Percentiles rank a stretch among this genome's conserved stretches.
phyloP scores from a whole-genome alignment of 2,888 invertebrate genomes.

The Galerucella pusilla region DNA sequence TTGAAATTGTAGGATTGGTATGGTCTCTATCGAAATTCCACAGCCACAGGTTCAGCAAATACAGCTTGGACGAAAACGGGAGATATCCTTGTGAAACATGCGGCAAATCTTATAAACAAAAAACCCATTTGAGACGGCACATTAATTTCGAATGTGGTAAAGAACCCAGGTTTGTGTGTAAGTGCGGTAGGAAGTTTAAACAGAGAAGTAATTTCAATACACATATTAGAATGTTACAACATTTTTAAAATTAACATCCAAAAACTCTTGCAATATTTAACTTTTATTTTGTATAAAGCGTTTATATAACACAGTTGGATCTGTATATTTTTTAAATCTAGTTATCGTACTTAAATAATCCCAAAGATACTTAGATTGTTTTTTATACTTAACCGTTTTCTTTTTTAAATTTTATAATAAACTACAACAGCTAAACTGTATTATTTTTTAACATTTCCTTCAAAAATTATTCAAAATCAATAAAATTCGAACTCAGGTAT shows the following conservation, averaged over 20 bases:
- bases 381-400: too few species aligned
- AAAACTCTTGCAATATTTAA: too few species aligned
- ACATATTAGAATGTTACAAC: conserved; percentile 28
- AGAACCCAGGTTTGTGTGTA: conserved; percentile 29
- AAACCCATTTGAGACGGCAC: conserved; percentile 54
- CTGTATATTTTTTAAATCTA: neutral
- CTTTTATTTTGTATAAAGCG: too few species aligned
- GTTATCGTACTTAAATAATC: neutral
- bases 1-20: conserved; percentile 19
- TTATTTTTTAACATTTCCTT: too few species aligned
- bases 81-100: conserved; percentile 42
- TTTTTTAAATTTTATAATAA: too few species aligned
- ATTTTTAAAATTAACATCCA: conserved; percentile 5
- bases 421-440: too few species aligned
- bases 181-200: conserved; percentile 28
- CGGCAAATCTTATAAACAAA: conserved; percentile 51
- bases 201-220: conserved; percentile 28
- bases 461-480: too few species aligned
- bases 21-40: conserved; percentile 10
- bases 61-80: conserved; percentile 24
- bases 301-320: too few species aligned
- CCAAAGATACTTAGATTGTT: neutral
- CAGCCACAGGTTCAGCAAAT: conserved; percentile 25
- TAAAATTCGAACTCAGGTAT: neutral
- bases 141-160: conserved; percentile 54